Percentiles rank a stretch among this genome's conserved stretches.
These are phyloP conservation scores for Pristionchus mayeri DNA, from an alignment of 2,888 invertebrate genomes.

Conservation along the genomic window DNA sequence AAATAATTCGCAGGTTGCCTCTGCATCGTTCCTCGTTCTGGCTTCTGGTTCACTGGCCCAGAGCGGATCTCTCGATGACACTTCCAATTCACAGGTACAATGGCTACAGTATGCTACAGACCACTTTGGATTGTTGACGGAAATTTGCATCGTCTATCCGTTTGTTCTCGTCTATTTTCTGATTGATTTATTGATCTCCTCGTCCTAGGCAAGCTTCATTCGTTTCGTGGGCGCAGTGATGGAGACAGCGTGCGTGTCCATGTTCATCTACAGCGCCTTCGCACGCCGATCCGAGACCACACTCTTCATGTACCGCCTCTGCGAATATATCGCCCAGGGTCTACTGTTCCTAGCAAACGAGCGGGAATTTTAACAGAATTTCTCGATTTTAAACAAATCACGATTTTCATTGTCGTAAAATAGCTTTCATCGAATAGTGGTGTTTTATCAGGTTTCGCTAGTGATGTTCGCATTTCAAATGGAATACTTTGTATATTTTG, in stretches of 20 bases:
- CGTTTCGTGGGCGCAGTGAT: conserved; percentile 42
- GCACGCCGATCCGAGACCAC: conserved; percentile 41
- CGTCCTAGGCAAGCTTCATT: conserved; percentile 28
- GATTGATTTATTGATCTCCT: background rate
- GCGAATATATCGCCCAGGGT: conserved; percentile 53
- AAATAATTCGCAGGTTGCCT: conserved; percentile 24
- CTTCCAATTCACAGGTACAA: conserved; percentile 33
- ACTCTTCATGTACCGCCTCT: conserved; percentile 36
- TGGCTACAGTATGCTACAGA: background rate
- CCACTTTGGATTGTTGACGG: background rate
- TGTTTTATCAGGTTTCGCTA: background rate
- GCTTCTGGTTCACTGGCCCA: conserved; percentile 45
- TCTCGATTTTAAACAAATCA: background rate
- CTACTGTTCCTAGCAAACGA: conserved; percentile 59
- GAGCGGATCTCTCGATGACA: conserved; percentile 34
- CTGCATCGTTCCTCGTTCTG: conserved; percentile 42
- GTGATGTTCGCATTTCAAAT: background rate
- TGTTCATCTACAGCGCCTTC: conserved; percentile 50
- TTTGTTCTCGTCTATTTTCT: background rate
- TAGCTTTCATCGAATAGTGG: no score
- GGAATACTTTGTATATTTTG: background rate
- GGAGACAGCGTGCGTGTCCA: conserved; percentile 43
- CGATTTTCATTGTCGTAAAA: no score
- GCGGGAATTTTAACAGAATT: conserved; percentile 48
- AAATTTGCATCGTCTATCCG: background rate